phyloP scores from a whole-genome alignment of 1,140 invertebrate genomes.

The Drosophila tsacasi region DNA sequence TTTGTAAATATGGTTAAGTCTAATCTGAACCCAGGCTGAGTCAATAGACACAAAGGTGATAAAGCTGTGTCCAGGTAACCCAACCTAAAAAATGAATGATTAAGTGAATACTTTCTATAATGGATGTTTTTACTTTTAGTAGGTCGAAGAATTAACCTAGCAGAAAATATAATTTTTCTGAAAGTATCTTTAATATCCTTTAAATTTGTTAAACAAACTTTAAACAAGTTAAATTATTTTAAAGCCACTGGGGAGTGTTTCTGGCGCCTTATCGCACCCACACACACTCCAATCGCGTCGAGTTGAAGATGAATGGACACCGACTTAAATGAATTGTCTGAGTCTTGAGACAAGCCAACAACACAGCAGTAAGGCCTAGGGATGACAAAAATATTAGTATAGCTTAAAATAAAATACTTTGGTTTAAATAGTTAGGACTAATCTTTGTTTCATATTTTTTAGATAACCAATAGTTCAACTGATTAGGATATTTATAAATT shows the following conservation, averaged over 20 bases:
- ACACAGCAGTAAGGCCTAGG: neutral
- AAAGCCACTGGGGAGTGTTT: constrained; percentile 30
- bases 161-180: neutral
- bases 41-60: no score
- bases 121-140: no score
- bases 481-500: no score
- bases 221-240: constrained; percentile 27
- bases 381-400: neutral
- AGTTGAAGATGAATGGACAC: constrained; percentile 42
- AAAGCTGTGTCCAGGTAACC: no score
- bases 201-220: no score
- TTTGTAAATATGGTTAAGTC: no score
- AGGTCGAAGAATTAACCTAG: neutral
- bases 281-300: constrained; percentile 6
- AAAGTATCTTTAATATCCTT: neutral
- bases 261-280: constrained; percentile 43
- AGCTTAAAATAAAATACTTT: neutral
- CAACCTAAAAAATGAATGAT: no score
- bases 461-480: no score
- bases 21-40: no score
- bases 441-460: no score
- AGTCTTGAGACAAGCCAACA: constrained; percentile 43
- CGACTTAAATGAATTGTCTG: constrained; percentile 71
- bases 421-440: neutral
- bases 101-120: no score